These are phyloP conservation scores for Digitonthophagus gazella DNA, from an alignment of 2,888 invertebrate genomes.

Conservation along the genomic window DNA sequence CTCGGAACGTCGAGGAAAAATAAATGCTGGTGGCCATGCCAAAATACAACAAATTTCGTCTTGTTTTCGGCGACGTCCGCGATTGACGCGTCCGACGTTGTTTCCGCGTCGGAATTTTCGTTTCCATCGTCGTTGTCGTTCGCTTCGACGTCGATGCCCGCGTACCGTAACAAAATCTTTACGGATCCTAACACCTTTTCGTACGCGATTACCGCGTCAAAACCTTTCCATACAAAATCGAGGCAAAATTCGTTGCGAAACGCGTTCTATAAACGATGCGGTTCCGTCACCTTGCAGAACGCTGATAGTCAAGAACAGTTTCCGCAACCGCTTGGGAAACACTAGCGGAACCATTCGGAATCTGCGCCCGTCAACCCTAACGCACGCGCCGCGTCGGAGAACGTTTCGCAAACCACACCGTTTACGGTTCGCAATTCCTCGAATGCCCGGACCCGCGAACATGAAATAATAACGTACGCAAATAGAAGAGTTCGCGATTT, in stretches of 20 bases:
- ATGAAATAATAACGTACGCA: neutral
- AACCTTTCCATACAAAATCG: neutral
- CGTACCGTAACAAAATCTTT: too few relatives aligned
- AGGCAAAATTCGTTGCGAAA: neutral
- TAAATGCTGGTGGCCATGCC: neutral
- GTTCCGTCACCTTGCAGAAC: neutral
- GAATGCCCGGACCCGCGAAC: neutral
- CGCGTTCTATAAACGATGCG: slow-evolving; percentile 2
- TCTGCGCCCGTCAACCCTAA: neutral
- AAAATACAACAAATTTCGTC: neutral
- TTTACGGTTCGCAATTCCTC: neutral
- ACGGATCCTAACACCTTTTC: too few relatives aligned
- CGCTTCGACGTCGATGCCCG: neutral
- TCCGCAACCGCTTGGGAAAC: slow-evolving; percentile 38
- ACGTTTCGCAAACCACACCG: too few relatives aligned
- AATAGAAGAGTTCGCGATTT: neutral
- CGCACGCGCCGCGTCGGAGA: neutral
- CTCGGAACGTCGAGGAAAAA: slow-evolving; percentile 46
- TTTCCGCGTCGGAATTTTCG: neutral
- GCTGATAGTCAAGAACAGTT: slow-evolving; percentile 36
- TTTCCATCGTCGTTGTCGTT: neutral
- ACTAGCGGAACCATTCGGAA: slow-evolving; percentile 31
- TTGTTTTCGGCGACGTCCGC: neutral
- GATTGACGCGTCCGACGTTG: neutral
- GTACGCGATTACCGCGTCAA: too few relatives aligned